Evolutionary conservation across 1,140 invertebrate species (phyloP).

Genomic region (Streblospio benedicti): DNA sequence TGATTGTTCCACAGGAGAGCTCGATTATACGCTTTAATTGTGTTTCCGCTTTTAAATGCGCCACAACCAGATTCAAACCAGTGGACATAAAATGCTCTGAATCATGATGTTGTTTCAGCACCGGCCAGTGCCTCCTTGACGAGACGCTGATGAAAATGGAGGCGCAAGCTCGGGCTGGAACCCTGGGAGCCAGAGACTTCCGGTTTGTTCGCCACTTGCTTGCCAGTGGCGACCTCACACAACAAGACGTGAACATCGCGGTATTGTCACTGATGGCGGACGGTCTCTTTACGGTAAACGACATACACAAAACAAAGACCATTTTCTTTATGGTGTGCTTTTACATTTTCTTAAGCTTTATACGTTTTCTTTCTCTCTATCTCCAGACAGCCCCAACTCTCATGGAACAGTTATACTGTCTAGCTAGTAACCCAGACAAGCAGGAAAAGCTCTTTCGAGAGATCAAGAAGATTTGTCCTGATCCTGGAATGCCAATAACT

Average conservation of each 20-base stretch:
- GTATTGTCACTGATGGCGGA: conserved; percentile 76
- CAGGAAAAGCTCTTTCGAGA: conserved; percentile 71
- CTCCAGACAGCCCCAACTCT: conserved; percentile 71
- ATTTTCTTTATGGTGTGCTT: too few relatives aligned
- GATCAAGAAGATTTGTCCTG: conserved; percentile 56
- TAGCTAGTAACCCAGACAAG: conserved; percentile 61
- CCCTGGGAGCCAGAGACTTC: conserved; percentile 41
- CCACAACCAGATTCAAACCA: too few relatives aligned
- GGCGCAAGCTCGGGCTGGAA: conserved; percentile 24
- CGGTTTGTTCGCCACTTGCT: conserved; percentile 50
- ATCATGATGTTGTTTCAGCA: too few relatives aligned
- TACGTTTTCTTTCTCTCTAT: too few relatives aligned
- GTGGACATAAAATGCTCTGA: too few relatives aligned
- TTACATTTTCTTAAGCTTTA: too few relatives aligned
- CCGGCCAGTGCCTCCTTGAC: conserved; percentile 30
- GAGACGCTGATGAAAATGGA: conserved; percentile 28
- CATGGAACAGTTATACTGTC: conserved; percentile 70
- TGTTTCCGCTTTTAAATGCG: too few relatives aligned
- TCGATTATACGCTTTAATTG: too few relatives aligned
- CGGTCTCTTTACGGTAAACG: conserved; percentile 71
- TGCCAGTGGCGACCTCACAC: conserved; percentile 42
- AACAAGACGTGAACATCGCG: conserved; percentile 63
- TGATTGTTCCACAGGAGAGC: too few relatives aligned
- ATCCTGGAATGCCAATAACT: conserved; percentile 54
- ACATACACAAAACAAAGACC: too few relatives aligned